Evolutionary conservation across 2,797 vertebrate genomes (phyloP), one percentile per base, ranked within the genome.

Genomic region (Silurus aristotelis): DNA sequence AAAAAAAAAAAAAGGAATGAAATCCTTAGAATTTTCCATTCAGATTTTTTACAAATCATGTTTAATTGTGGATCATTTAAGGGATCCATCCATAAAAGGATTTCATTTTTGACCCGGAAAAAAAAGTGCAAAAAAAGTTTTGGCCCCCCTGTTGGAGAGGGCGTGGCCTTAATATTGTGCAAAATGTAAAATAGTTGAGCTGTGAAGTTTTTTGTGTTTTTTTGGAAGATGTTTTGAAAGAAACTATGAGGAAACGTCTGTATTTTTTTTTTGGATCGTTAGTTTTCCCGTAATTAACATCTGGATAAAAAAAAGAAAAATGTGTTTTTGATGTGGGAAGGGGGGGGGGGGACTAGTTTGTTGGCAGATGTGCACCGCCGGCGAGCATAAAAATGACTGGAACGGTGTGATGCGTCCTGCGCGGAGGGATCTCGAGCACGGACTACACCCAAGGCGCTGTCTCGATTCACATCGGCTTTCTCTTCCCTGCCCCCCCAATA

Each of bases 391-490:
- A 73, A 68, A 73, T 48, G 80, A 68, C 70, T 79, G 67, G 91
- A 78, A 48, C 83, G 72, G 82, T 14, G 82, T 82, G 66, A 27
- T 22, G 75, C 72, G 80, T 67, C 83, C 10, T 82, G 67, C 43
- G 91, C 95, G 95, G 95, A 96, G 92, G 88, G 94, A 95, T 95
- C 92, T 76, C 0, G 92, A 90, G 89, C 80, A 91, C 84, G 92
- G 95, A 94, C 95, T 95, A 95, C 95, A 95, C 95, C 95, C 95
- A 93, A 83, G 93, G 92, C 94, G 91, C 93, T 91, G 94, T 93
- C 93, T 94, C 88, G 82, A 48, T 64, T 75, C 71, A 83, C 92
- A 91, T 93, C 88, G 94, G 94, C 94, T 95, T 93, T 94, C 75
- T 63, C 61, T 89, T 87, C 82, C 84, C 84, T 87, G 80, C 86